phyloP scores from a whole-genome alignment of 1,140 invertebrate species.

The Pantala flavescens region DNA sequence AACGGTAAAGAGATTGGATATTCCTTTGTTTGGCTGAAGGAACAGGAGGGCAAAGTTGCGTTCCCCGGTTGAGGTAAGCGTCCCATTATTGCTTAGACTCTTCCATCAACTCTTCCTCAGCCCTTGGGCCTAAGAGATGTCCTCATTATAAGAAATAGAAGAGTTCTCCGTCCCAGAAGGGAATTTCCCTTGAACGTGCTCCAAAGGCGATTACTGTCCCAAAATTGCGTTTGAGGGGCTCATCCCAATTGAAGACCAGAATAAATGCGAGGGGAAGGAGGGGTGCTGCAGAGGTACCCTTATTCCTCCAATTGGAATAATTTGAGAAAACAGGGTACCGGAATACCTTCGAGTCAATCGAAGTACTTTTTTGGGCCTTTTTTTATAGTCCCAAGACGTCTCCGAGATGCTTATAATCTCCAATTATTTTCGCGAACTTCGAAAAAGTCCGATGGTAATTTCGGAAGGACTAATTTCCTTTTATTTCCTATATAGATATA shows the following conservation, averaged over 20 bases:
- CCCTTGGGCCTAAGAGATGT: neutral
- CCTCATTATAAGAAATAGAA: slow-evolving; percentile 4
- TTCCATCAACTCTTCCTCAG: neutral
- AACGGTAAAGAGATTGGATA: neutral
- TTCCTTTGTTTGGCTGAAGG: neutral
- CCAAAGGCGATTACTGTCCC: slow-evolving; percentile 2
- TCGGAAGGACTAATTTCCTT: too few relatives aligned
- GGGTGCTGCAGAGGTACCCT: neutral
- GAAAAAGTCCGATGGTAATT: too few relatives aligned
- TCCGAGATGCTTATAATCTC: too few relatives aligned
- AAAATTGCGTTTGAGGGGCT: slow-evolving; percentile 1
- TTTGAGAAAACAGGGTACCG: too few relatives aligned
- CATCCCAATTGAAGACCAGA: neutral
- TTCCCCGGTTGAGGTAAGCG: neutral
- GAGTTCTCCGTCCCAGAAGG: neutral
- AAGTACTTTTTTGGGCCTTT: too few relatives aligned
- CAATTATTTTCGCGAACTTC: too few relatives aligned
- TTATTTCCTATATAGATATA: too few relatives aligned
- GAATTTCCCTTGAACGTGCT: slow-evolving; percentile 5
- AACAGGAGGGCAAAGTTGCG: neutral
- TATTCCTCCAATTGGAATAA: too few relatives aligned
- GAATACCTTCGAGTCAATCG: too few relatives aligned
- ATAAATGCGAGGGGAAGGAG: neutral
- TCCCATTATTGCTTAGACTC: neutral
- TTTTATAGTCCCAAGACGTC: too few relatives aligned